Percentiles rank a stretch among this genome's conserved stretches.
Evolutionary conservation across 2,113 vertebrate species (phyloP).

Genomic region (Drymodes brunneopygia): DNA sequence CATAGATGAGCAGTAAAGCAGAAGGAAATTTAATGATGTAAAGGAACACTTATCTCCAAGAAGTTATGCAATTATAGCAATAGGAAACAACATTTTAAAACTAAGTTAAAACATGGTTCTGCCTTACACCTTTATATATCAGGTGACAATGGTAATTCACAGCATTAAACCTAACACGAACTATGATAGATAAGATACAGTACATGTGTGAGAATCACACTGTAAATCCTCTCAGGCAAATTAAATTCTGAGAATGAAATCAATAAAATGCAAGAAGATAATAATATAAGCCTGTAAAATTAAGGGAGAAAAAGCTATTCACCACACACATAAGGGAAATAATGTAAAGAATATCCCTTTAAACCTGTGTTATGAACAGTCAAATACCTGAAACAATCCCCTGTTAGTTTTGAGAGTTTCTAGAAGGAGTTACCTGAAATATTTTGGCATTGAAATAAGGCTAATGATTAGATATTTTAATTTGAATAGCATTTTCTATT

Average conservation of each 20-base stretch:
- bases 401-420: background rate
- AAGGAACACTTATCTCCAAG: background rate
- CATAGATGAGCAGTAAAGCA: background rate
- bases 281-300: background rate
- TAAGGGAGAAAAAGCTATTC: background rate
- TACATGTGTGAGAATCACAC: background rate
- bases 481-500: background rate
- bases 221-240: background rate
- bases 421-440: background rate
- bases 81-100: background rate
- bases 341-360: background rate
- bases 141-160: background rate
- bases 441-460: background rate
- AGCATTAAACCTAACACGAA: background rate
- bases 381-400: background rate
- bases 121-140: background rate
- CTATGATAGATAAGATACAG: background rate
- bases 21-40: background rate
- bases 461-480: background rate
- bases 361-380: background rate
- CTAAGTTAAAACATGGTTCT: background rate
- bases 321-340: background rate
- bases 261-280: background rate
- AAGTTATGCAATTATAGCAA: background rate
- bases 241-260: constrained; percentile 11